Percentiles rank a stretch among this genome's conserved stretches.
These are phyloP conservation scores for Drosophila meridiana DNA, from an alignment of 2,888 invertebrate species.

Conservation along the genomic window DNA sequence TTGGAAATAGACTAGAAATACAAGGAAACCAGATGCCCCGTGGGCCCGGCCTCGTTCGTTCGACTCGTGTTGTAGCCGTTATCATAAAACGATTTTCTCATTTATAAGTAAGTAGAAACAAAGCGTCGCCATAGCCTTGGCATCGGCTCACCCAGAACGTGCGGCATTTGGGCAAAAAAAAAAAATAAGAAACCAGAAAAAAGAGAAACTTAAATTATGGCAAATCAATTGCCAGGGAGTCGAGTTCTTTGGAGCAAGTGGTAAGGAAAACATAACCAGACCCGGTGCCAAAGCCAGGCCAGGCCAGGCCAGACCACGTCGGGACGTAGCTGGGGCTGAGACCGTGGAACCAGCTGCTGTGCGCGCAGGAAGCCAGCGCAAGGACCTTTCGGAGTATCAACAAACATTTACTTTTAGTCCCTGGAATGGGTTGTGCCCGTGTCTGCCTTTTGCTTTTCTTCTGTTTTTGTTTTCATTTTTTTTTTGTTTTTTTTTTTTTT, in stretches of 20 bases:
- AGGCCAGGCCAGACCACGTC: slow-evolving; percentile 8
- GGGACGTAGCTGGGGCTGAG: slow-evolving; percentile 3
- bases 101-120: slow-evolving; percentile 59
- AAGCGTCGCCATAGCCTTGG: slow-evolving; percentile 41
- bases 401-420: slow-evolving; percentile 63
- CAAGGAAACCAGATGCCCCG: slow-evolving; percentile 54
- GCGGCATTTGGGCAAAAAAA: slow-evolving; percentile 38
- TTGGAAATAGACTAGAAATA: slow-evolving; percentile 10
- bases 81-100: slow-evolving; percentile 81
- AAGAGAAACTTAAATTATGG: slow-evolving; percentile 81
- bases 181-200: background rate
- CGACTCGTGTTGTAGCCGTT: slow-evolving; percentile 49
- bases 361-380: slow-evolving; percentile 16
- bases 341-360: slow-evolving; percentile 43
- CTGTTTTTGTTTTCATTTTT: slow-evolving; percentile 46
- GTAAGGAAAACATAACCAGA: slow-evolving; percentile 60
- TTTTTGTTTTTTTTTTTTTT: slow-evolving; percentile 27
- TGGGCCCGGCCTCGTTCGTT: slow-evolving; percentile 1
- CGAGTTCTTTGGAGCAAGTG: slow-evolving; percentile 35
- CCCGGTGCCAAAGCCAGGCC: slow-evolving; percentile 23
- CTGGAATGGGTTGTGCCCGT: slow-evolving; percentile 58
- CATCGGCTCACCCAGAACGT: slow-evolving; percentile 50
- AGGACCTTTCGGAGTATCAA: slow-evolving; percentile 46
- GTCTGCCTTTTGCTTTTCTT: slow-evolving; percentile 62
- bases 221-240: slow-evolving; percentile 82